phyloP scores from a whole-genome alignment of 2,113 vertebrate species.

The Thinocorus orbignyianus region DNA sequence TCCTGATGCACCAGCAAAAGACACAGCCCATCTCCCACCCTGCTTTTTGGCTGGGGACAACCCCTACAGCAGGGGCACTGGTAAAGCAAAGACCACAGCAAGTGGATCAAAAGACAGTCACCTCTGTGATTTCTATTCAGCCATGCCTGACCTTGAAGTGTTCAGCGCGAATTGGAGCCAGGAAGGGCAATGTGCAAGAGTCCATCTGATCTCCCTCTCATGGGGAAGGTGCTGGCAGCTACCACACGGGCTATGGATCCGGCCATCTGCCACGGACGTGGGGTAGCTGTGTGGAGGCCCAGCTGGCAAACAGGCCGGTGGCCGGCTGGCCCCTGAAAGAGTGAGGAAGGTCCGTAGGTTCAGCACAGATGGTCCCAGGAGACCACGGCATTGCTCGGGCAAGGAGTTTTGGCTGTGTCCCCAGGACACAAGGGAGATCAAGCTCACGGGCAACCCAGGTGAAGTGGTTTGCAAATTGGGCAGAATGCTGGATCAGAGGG shows the following conservation, averaged over 20 bases:
- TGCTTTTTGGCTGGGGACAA: background rate
- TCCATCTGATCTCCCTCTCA: slow-evolving; percentile 46
- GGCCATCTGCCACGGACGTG: slow-evolving; percentile 58
- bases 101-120: background rate
- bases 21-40: background rate
- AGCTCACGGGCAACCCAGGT: background rate
- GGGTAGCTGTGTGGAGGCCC: slow-evolving; percentile 45
- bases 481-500: background rate
- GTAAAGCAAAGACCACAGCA: background rate
- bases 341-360: slow-evolving; percentile 13
- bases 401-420: slow-evolving; percentile 1
- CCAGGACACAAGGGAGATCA: background rate
- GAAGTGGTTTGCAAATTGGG: background rate
- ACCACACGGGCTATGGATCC: slow-evolving; percentile 27
- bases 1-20: background rate
- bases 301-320: slow-evolving; percentile 64
- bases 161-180: slow-evolving; percentile 43
- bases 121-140: background rate
- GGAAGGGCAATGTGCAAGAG: background rate
- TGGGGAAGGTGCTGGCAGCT: slow-evolving; percentile 56
- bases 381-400: background rate
- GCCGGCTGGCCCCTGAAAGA: slow-evolving; percentile 24
- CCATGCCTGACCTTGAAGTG: slow-evolving; percentile 21
- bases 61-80: rapidly evolving
- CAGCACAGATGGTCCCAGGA: slow-evolving; percentile 57